A percentile compares a stretch with the other conserved stretches of the same genome.
phyloP scores from a whole-genome alignment of 2,113 vertebrate species.

The Eidolon helvum region DNA sequence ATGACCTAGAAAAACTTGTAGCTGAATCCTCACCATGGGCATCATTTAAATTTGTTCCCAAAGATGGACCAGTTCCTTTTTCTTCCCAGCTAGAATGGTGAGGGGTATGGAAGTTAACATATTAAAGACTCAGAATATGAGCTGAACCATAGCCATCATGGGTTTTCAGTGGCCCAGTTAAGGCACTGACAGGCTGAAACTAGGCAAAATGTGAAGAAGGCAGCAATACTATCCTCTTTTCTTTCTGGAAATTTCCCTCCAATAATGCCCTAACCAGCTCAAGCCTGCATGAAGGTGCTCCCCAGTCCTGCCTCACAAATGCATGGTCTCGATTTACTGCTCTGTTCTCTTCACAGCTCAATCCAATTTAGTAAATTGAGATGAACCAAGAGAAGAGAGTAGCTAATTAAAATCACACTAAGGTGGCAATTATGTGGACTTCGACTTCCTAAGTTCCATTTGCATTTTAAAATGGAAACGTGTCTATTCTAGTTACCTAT shows the following conservation, averaged over 20 bases:
- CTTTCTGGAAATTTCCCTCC: not conserved
- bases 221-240: not conserved
- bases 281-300: not conserved
- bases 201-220: not conserved
- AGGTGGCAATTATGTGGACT: not conserved
- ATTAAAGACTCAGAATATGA: not conserved
- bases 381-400: not conserved
- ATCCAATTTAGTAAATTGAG: not conserved
- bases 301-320: not conserved
- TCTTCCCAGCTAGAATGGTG: not conserved
- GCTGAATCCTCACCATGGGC: not conserved
- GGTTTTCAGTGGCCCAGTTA: not conserved
- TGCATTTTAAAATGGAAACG: not conserved
- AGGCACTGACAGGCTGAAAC: not conserved
- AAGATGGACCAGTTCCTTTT: not conserved
- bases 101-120: not conserved
- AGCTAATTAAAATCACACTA: constrained; percentile 5
- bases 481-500: not conserved
- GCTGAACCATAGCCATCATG: not conserved
- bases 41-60: not conserved
- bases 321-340: not conserved
- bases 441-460: not conserved
- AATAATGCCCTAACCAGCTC: not conserved
- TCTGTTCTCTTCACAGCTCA: not conserved
- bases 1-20: not conserved